Conservation (phyloP, 2,888 invertebrate genomes). For the Nomada lathburiana region DNA sequence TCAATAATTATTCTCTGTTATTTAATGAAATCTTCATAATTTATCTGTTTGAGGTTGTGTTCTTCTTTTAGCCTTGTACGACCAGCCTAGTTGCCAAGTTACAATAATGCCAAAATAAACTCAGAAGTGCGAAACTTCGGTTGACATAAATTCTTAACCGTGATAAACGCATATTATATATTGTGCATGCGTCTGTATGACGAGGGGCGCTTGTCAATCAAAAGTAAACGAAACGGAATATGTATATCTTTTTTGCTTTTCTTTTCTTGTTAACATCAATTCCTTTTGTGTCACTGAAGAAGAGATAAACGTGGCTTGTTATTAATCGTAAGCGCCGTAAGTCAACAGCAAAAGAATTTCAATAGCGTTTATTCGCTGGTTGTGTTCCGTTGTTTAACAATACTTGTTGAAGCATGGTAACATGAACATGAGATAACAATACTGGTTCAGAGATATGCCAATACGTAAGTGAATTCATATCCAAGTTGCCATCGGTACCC, state of each 20-base stretch:
- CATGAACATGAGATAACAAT: background rate
- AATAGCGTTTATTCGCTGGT: background rate
- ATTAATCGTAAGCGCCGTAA: conserved; percentile 23
- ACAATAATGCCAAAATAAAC: conserved; percentile 65
- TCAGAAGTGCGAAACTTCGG: conserved; percentile 60
- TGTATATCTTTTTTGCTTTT: background rate
- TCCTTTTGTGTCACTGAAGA: background rate
- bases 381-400: background rate
- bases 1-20: conserved; percentile 12
- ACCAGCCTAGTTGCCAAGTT: conserved; percentile 58
- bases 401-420: conserved; percentile 7
- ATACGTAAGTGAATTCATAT: conserved; percentile 8
- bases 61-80: conserved; percentile 54
- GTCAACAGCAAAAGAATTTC: conserved; percentile 33
- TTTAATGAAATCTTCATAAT: conserved; percentile 25
- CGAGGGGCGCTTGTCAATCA: conserved; percentile 3
- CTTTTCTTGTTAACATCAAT: background rate
- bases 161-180: conserved; percentile 33
- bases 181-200: background rate
- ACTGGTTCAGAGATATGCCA: conserved; percentile 4
- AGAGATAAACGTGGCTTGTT: conserved; percentile 26
- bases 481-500: conserved; percentile 2
- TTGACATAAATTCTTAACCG: conserved; percentile 58
- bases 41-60: conserved; percentile 49
- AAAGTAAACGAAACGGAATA: background rate